Conservation (phyloP, 2,888 invertebrate species). For the Aplocera efformata region DNA sequence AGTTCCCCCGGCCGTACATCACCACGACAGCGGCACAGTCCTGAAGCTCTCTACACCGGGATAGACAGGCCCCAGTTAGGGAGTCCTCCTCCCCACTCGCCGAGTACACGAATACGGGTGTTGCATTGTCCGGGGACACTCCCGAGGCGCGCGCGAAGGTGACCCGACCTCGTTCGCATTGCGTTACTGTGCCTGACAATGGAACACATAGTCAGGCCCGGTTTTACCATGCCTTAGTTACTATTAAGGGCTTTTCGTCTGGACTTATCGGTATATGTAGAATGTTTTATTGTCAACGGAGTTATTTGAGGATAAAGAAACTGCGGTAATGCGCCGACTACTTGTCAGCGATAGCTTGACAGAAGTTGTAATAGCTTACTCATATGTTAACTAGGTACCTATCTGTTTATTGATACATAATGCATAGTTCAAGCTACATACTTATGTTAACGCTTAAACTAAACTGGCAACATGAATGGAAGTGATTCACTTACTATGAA, state of each 20-base stretch:
- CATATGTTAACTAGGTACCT: too few relatives aligned
- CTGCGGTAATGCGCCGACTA: too few relatives aligned
- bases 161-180: conserved; percentile 50
- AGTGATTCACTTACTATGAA: conserved; percentile 47
- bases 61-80: conserved; percentile 62
- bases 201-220: too few relatives aligned
- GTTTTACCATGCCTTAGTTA: too few relatives aligned
- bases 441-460: conserved; percentile 1
- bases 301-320: too few relatives aligned
- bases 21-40: conserved; percentile 74
- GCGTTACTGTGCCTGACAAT: conserved; percentile 40
- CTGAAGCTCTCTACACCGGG: conserved; percentile 64
- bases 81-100: conserved; percentile 70
- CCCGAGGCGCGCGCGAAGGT: conserved; percentile 68
- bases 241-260: too few relatives aligned
- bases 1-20: conserved; percentile 68
- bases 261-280: too few relatives aligned
- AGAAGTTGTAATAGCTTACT: too few relatives aligned
- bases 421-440: not conserved
- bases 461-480: conserved; percentile 5
- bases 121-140: conserved; percentile 53
- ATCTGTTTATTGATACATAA: too few relatives aligned
- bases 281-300: too few relatives aligned
- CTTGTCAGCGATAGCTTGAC: too few relatives aligned
- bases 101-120: conserved; percentile 69